Base-by-base conservation (phyloP, 2,888 invertebrate genomes). In the Andrena haemorrhoa region DNA sequence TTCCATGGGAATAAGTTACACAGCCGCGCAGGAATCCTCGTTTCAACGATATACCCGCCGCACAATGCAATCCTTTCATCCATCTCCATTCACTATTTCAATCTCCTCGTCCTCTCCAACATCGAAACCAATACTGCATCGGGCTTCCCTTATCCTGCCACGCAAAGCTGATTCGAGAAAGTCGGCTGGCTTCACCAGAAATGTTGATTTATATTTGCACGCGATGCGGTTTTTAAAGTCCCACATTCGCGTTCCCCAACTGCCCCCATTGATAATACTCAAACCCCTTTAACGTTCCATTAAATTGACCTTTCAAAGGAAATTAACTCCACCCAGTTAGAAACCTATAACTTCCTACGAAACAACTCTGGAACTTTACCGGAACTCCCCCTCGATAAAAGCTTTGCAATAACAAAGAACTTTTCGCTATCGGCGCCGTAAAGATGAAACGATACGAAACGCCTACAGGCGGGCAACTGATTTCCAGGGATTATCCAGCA, bases 11-110 rank as follows among this genome's bases (percentile, higher is more conserved):
- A 26, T 26, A 20, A 41, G 66, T 66, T 68, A 61, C 23, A 61
- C 23, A 31, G 51, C 61, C 60, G 26, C 56, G 10, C 7, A 26
- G 64, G 20, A 65, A 75, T 66, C 66, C 66, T 7, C 75, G 74
- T 60, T 60, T 41, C 70, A 51, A 51, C 66, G 61, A 66, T 75
- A 51, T 10, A 61, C 51, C 53, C 31, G 7, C 31, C n/a, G n/a
- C 51, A n/a, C 60, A 41, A 26, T 51, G 60, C 66, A 33, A 77
- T 61, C 35, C 75, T 49, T 78, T 75, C 66, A 53, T 77, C 60
- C 60, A 49, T 66, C 66, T 26, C 66, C 26, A 64, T 76, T 64
- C 76, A 49, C 26, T 68, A 63, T 76, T 79, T 76, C 78, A 64
- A 79, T 79, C 76, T 79, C 47, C 61, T 66, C 76, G 33, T 63